Conservation (phyloP, 30 jellyfish, hydroid and myxozoan species). For the Sanderia malayensis region DNA sequence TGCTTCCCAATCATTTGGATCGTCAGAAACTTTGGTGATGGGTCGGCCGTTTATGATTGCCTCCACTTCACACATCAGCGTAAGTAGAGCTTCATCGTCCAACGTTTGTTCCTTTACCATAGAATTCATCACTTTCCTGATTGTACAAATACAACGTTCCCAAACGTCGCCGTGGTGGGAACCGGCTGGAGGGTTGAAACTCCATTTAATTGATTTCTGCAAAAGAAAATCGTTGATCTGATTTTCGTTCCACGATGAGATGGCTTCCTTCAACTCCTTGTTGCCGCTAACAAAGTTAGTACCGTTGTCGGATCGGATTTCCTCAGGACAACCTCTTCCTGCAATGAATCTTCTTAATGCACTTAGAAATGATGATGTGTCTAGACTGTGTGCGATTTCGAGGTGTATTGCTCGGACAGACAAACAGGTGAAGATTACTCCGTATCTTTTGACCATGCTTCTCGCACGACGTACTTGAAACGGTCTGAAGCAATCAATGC, state of each 20-base stretch:
- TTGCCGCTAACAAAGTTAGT: background rate
- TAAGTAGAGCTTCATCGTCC: background rate
- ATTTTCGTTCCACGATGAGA: background rate
- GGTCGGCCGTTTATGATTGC: constrained; percentile 4
- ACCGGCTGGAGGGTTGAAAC: background rate
- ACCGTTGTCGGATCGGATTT: background rate
- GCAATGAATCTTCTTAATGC: background rate
- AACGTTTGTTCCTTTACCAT: background rate
- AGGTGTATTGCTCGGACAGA: background rate
- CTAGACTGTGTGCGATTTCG: background rate
- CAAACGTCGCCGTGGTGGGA: background rate
- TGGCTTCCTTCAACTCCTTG: background rate
- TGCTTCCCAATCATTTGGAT: background rate
- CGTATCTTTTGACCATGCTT: background rate
- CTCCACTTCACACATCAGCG: no score
- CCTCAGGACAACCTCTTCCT: background rate
- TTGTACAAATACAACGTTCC: background rate
- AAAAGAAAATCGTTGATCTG: no score
- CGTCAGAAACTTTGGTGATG: background rate
- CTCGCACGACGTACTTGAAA: background rate
- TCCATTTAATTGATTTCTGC: background rate
- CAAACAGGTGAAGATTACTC: background rate
- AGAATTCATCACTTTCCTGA: background rate
- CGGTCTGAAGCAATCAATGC: background rate
- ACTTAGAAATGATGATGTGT: no score